Conservation (phyloP, 1,140 invertebrate genomes). For the Spodoptera litura region DNA sequence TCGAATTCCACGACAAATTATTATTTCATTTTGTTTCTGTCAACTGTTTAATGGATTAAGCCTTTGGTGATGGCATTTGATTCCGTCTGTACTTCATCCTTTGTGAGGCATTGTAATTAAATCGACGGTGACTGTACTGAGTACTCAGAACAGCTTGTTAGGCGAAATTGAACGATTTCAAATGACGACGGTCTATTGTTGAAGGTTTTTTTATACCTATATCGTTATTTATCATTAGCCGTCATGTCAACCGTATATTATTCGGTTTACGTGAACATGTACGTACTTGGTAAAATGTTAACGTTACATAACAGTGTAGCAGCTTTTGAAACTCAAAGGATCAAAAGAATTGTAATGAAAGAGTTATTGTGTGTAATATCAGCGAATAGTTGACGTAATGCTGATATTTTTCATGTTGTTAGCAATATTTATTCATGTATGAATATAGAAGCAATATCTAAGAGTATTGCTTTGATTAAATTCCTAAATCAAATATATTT, state of each 20-base stretch:
- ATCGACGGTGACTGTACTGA: constrained; percentile 3
- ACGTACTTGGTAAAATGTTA: constrained; percentile 24
- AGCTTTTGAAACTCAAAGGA: constrained; percentile 25
- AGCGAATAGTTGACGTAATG: constrained; percentile 12
- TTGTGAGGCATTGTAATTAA: constrained; percentile 14
- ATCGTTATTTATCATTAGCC: constrained; percentile 19
- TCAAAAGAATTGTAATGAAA: constrained; percentile 21
- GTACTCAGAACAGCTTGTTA: not conserved
- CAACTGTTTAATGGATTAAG: constrained; percentile 61
- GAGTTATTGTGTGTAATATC: constrained; percentile 16
- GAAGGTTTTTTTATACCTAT: constrained; percentile 2
- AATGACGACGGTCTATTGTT: constrained; percentile 21
- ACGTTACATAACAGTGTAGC: constrained; percentile 3
- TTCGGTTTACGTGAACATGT: constrained; percentile 16
- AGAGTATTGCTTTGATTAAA: too few species aligned
- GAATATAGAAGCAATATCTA: too few species aligned
- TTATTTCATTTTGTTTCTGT: constrained; percentile 69
- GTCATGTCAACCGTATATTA: constrained; percentile 23
- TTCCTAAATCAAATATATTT: too few species aligned
- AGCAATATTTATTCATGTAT: too few species aligned
- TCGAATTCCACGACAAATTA: constrained; percentile 59
- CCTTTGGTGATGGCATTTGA: constrained; percentile 49
- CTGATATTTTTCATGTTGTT: not conserved
- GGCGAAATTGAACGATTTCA: constrained; percentile 31
- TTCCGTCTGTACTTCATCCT: constrained; percentile 31